Conservation (phyloP, 1,140 invertebrate genomes). For the Heliconius eleuchia region DNA sequence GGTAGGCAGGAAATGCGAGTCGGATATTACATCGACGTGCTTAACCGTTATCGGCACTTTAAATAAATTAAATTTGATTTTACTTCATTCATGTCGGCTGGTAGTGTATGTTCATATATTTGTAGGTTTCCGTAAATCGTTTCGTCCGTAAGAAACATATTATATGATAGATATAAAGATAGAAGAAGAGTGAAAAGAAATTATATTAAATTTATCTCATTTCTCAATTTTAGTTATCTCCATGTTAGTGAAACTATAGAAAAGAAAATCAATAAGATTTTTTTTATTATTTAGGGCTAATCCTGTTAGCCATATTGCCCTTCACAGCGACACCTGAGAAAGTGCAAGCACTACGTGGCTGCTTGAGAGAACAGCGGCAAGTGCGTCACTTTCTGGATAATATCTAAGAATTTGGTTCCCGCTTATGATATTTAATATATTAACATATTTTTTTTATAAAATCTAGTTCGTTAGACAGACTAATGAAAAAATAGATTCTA, state of each 20-base stretch:
- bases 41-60: conserved; percentile 20
- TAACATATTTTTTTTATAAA: too few species aligned
- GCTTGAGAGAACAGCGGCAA: too few species aligned
- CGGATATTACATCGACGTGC: conserved; percentile 27
- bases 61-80: conserved; percentile 18
- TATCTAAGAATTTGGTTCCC: too few species aligned
- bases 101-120: background rate
- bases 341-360: too few species aligned
- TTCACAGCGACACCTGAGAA: too few species aligned
- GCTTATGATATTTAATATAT: too few species aligned
- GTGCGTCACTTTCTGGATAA: too few species aligned
- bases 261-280: too few species aligned
- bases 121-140: background rate
- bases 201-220: background rate
- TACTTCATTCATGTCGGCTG: background rate
- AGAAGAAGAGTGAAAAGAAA: background rate
- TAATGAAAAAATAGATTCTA: too few species aligned
- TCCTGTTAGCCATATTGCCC: too few species aligned
- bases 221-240: background rate
- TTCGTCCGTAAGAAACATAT: background rate
- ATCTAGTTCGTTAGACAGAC: too few species aligned
- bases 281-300: too few species aligned
- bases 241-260: background rate
- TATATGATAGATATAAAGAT: background rate
- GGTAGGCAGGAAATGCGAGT: conserved; percentile 29